Evolutionary conservation across 2,888 invertebrate genomes (phyloP), one percentile per base, ranked within the genome.

Genomic region (Zele albiditarsus): DNA sequence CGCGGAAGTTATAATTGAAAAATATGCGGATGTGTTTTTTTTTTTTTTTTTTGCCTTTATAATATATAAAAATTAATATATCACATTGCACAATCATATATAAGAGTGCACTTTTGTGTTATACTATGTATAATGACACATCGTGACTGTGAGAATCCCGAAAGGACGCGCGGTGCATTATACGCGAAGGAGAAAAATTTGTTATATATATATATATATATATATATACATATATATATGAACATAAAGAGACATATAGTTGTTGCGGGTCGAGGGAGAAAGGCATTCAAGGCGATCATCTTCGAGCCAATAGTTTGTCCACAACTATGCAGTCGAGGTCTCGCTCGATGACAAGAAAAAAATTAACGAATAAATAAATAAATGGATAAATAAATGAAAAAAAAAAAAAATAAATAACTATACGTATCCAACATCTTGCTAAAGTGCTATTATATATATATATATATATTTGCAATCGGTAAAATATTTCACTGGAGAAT

Each of bases 231-330:
- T 14, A n/a, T 33, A 20, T 68, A 38, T 42, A 38, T 71, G 27
- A 23, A 28, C 4, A 28, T 16, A 31, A 33, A 62, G n/a, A 53
- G 60, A 46, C 46, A 27, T 49, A 49, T 20, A 46, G 20, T 25
- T 33, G 49, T 28, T 31, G 20, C 31, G 33, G 49, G 68, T 63
- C 65, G 63, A 49, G 27, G 46, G 74, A 74, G 74, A 74, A 74
- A 74, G 74, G 74, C 42, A 74, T 66, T 70, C 74, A 65, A 74
- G 71, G 70, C 74, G 49, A 74, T 71, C 71, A 65, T 71, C 71
- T 65, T 70, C 65, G 23, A 16, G 27, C 46, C 42, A 38, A 27
- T 23, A n/a, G 23, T 16, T 62, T 46, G 20, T 42, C 62, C 38
- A 38, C 69, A 57, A 53, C 31, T 23, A 23, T 57, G 57, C 31